phyloP scores from a whole-genome alignment of 2,888 invertebrate genomes.

The Tethea ocularis region DNA sequence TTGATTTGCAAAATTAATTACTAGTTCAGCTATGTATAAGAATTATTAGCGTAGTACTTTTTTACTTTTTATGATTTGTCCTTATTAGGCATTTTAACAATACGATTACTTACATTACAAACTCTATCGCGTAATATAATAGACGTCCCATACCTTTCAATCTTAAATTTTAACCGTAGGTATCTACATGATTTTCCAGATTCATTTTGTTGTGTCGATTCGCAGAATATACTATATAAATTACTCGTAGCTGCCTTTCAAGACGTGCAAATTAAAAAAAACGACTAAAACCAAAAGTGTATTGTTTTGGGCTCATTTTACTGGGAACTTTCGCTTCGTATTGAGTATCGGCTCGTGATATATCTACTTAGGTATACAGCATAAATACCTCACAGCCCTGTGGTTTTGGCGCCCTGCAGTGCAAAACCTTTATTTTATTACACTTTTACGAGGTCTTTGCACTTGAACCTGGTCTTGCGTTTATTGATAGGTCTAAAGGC shows the following conservation, averaged over 20 bases:
- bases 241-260: neutral
- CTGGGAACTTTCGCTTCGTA: conserved; percentile 35
- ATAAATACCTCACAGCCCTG: conserved; percentile 46
- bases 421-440: conserved; percentile 69
- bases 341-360: conserved; percentile 48
- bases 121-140: too few species aligned
- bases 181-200: too few species aligned
- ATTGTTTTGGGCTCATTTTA: conserved; percentile 42
- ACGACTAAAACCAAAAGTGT: conserved; percentile 32
- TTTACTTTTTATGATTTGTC: too few species aligned
- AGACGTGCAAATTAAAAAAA: conserved; percentile 27
- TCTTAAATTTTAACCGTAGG: too few species aligned
- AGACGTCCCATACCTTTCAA: too few species aligned
- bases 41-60: too few species aligned
- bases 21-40: too few species aligned
- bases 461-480: conserved; percentile 41
- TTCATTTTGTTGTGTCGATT: neutral
- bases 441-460: conserved; percentile 50
- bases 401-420: conserved; percentile 60
- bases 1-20: too few species aligned
- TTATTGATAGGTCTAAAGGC: conserved; percentile 31
- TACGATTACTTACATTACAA: too few species aligned
- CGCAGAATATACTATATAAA: neutral
- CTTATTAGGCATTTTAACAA: too few species aligned
- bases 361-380: too few species aligned